Evolutionary conservation across 2,888 invertebrate species (phyloP).

Genomic region (Boloria selene): DNA sequence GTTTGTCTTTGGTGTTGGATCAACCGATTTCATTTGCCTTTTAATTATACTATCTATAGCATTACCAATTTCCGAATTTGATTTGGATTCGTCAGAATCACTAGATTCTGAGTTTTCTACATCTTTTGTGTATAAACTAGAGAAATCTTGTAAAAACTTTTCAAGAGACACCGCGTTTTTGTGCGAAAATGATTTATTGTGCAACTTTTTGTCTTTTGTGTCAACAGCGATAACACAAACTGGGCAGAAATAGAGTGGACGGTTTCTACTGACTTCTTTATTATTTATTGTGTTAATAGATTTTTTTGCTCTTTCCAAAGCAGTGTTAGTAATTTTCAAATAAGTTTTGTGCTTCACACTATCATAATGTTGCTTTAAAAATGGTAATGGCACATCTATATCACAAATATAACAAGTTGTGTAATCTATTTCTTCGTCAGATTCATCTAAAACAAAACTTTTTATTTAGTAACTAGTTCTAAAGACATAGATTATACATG

Average conservation of each 20-base stretch:
- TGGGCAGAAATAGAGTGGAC: constrained; percentile 45
- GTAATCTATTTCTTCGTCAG: background rate
- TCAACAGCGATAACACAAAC: constrained; percentile 41
- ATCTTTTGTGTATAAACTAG: constrained; percentile 30
- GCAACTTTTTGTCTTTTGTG: constrained; percentile 35
- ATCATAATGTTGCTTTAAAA: constrained; percentile 43
- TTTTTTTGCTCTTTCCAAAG: constrained; percentile 43
- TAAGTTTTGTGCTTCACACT: constrained; percentile 46
- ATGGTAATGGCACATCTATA: constrained; percentile 44
- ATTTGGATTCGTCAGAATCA: background rate
- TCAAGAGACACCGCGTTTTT: constrained; percentile 41
- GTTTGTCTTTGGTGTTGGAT: background rate
- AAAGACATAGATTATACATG: no score
- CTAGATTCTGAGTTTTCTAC: background rate
- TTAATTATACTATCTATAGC: background rate
- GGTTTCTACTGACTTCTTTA: background rate
- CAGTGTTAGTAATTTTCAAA: constrained; percentile 43
- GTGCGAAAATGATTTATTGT: constrained; percentile 43
- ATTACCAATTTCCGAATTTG: background rate
- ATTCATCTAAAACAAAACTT: constrained; percentile 24
- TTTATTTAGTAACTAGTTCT: no score
- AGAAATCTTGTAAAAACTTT: constrained; percentile 41
- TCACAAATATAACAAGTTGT: constrained; percentile 49
- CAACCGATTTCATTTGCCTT: background rate
- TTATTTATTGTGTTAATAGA: constrained; percentile 31